phyloP scores from a whole-genome alignment of 2,113 vertebrate species.

The Ctenodactylus gundi region DNA sequence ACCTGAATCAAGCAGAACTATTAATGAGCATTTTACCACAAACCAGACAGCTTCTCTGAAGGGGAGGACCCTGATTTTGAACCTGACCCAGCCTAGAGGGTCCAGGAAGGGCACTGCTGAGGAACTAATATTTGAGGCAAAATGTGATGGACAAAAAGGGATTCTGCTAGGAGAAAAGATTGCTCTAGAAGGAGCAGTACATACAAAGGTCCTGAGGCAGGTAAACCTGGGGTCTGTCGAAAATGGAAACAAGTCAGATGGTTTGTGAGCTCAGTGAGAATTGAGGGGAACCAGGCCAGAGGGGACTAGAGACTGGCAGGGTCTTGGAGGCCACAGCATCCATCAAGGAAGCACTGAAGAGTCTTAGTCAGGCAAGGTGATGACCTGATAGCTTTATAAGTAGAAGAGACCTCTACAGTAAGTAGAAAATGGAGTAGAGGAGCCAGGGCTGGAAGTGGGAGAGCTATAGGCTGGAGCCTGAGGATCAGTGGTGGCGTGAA shows the following conservation, averaged over 20 bases:
- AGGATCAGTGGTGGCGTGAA: neutral
- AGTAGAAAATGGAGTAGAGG: neutral
- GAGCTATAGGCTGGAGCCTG: neutral
- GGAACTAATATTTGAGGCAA: neutral
- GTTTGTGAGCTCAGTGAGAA: neutral
- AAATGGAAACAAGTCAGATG: neutral
- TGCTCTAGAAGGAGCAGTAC: neutral
- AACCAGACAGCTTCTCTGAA: neutral
- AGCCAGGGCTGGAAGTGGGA: neutral
- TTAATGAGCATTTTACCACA: neutral
- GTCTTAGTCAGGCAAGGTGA: neutral
- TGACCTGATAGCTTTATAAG: neutral
- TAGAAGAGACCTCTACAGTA: neutral
- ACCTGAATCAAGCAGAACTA: neutral
- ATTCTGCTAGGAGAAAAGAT: neutral
- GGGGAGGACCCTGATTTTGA: neutral
- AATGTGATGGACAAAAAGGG: neutral
- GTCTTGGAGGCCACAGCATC: accelerated
- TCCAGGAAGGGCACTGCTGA: neutral
- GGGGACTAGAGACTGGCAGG: neutral
- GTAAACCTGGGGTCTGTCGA: neutral
- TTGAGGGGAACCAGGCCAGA: neutral
- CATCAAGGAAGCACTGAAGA: neutral
- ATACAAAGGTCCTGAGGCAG: constrained; percentile 4
- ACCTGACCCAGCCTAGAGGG: neutral